Evolutionary conservation across 64 coral and sea anemone species (phyloP).

Genomic region (Exaiptasia diaphana): DNA sequence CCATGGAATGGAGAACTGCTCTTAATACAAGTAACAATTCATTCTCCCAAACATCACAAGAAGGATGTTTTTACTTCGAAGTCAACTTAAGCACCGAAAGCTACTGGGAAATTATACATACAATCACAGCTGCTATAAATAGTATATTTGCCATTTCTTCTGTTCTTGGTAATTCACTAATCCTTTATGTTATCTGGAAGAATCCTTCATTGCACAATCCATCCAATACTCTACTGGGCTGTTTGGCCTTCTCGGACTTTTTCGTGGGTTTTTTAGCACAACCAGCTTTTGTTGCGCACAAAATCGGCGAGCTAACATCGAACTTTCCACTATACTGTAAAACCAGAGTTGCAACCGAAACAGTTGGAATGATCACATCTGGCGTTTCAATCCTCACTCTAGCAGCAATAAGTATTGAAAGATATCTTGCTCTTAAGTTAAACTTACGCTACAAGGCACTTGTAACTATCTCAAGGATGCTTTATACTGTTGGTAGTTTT

Average conservation of each 20-base stretch:
- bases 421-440: slow-evolving; percentile 21
- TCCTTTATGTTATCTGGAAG: slow-evolving; percentile 36
- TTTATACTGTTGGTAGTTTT: not conserved
- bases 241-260: slow-evolving; percentile 46
- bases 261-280: slow-evolving; percentile 42
- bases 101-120: slow-evolving; percentile 10
- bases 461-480: slow-evolving; percentile 32
- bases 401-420: slow-evolving; percentile 51
- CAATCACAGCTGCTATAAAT: slow-evolving; percentile 20
- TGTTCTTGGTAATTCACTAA: slow-evolving; percentile 36
- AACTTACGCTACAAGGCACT: slow-evolving; percentile 40
- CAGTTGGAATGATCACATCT: slow-evolving; percentile 24
- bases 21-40: no score
- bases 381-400: slow-evolving; percentile 43
- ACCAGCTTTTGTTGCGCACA: slow-evolving; percentile 47
- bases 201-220: slow-evolving; percentile 8
- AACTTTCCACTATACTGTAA: slow-evolving; percentile 42
- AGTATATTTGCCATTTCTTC: slow-evolving; percentile 9
- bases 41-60: not conserved
- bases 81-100: not conserved
- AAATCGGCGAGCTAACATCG: slow-evolving; percentile 24
- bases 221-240: slow-evolving; percentile 43
- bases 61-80: not conserved
- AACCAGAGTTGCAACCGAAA: slow-evolving; percentile 24
- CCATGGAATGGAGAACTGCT: no score